phyloP scores from a whole-genome alignment of 2,888 invertebrate species.

The Diloba caeruleocephala region DNA sequence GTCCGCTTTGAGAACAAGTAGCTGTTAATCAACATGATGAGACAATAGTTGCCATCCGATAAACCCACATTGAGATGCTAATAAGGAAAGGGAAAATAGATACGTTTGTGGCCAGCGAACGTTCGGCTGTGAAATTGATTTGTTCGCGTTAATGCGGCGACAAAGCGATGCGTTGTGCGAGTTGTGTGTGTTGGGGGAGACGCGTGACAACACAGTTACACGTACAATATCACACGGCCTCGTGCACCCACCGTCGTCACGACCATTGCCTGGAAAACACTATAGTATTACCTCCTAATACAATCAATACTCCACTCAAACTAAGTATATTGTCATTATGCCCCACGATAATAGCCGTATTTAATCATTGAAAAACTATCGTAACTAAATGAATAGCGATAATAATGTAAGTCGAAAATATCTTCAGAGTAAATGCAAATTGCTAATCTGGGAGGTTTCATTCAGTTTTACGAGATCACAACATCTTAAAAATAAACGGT shows the following conservation, averaged over 20 bases:
- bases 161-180: constrained; percentile 71
- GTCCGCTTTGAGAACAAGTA: constrained; percentile 40
- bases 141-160: constrained; percentile 67
- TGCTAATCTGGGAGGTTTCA: constrained; percentile 18
- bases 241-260: constrained; percentile 71
- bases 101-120: constrained; percentile 63
- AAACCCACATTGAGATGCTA: constrained; percentile 68
- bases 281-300: constrained; percentile 48
- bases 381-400: constrained; percentile 10
- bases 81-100: constrained; percentile 77
- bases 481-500: not conserved
- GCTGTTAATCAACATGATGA: constrained; percentile 48
- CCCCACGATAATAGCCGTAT: constrained; percentile 35
- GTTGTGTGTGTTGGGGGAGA: constrained; percentile 61
- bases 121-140: constrained; percentile 81
- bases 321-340: constrained; percentile 36
- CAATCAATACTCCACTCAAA: constrained; percentile 44
- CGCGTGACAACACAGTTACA: constrained; percentile 76
- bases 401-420: no score
- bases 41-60: constrained; percentile 52
- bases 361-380: constrained; percentile 35
- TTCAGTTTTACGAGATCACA: constrained; percentile 18
- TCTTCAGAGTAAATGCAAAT: constrained; percentile 24
- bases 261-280: constrained; percentile 60
- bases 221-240: constrained; percentile 73